Evolutionary conservation across 37 sponge, comb jelly and placozoan genomes (phyloP).

Genomic region (Axinella damicornis): DNA sequence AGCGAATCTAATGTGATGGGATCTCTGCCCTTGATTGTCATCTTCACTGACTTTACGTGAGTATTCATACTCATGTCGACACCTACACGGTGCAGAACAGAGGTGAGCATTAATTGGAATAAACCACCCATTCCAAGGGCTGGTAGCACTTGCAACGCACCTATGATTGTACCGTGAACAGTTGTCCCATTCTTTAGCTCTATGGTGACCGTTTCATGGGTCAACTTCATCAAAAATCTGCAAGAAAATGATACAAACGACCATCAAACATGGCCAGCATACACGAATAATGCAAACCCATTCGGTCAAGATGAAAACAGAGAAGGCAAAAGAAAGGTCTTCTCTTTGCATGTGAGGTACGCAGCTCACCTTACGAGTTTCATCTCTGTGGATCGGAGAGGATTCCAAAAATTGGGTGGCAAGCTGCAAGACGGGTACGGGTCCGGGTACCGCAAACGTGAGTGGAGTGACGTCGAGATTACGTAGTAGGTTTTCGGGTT

Average conservation of each 20-base stretch:
- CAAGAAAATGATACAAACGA: background rate
- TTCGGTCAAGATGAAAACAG: too few species aligned
- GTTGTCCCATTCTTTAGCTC: slow-evolving; percentile 99
- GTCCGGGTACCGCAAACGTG: background rate
- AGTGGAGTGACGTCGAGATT: background rate
- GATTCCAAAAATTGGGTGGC: slow-evolving; percentile 67
- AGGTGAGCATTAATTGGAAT: slow-evolving; percentile 31
- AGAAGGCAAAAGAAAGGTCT: too few species aligned
- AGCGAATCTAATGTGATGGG: slow-evolving; percentile 91
- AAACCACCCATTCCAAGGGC: too few species aligned
- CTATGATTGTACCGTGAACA: slow-evolving; percentile 94
- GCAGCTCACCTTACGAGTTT: slow-evolving; percentile 76
- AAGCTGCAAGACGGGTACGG: background rate
- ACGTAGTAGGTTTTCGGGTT: slow-evolving; percentile 12
- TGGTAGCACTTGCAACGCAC: slow-evolving; percentile 46
- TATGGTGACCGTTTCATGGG: slow-evolving; percentile 98
- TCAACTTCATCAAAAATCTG: slow-evolving; percentile 98
- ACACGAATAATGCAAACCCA: too few species aligned
- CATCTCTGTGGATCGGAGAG: slow-evolving; percentile 39
- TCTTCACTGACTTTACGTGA: slow-evolving; percentile 96
- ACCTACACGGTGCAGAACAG: slow-evolving; percentile 58
- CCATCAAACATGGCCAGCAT: too few species aligned
- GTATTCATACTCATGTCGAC: slow-evolving; percentile 99
- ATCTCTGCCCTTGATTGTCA: slow-evolving; percentile 95
- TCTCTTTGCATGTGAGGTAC: too few species aligned